Percentiles rank a stretch among this genome's conserved stretches.
Evolutionary conservation across 2,113 vertebrate genomes (phyloP).

Genomic region (Tachysurus fulvidraco): DNA sequence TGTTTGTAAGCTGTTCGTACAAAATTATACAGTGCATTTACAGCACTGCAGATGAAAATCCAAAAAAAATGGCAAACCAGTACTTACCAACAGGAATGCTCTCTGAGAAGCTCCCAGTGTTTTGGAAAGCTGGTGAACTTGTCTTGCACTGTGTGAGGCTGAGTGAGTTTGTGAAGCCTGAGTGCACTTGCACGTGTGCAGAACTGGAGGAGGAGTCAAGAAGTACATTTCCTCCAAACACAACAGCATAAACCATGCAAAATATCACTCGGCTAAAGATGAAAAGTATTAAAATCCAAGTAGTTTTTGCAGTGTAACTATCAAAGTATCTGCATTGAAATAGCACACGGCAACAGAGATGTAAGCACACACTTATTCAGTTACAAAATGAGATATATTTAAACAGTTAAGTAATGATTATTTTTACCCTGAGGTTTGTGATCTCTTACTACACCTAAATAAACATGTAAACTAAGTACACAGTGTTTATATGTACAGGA

Average conservation of each 20-base stretch:
- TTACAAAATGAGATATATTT: background rate
- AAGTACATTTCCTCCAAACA: background rate
- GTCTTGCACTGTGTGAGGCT: background rate
- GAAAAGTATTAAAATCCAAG: background rate
- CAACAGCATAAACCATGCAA: background rate
- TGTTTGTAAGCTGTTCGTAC: background rate
- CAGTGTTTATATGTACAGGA: background rate
- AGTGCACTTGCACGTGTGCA: slow-evolving; percentile 12
- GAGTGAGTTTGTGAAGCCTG: background rate
- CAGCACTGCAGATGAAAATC: background rate
- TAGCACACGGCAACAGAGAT: background rate
- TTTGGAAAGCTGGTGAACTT: background rate
- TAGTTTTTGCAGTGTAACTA: background rate
- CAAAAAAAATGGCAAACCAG: background rate
- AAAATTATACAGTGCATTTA: background rate
- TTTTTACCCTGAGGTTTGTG: background rate
- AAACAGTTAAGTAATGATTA: background rate
- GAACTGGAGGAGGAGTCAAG: slow-evolving; percentile 17
- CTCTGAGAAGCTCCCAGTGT: background rate
- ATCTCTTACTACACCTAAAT: background rate
- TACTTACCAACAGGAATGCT: slow-evolving; percentile 15
- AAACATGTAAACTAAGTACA: background rate
- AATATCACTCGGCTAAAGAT: background rate
- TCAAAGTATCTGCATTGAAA: background rate
- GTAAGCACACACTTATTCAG: background rate